Evolutionary conservation across 2,888 invertebrate genomes (phyloP).

Genomic region (Chorisops tibialis): DNA sequence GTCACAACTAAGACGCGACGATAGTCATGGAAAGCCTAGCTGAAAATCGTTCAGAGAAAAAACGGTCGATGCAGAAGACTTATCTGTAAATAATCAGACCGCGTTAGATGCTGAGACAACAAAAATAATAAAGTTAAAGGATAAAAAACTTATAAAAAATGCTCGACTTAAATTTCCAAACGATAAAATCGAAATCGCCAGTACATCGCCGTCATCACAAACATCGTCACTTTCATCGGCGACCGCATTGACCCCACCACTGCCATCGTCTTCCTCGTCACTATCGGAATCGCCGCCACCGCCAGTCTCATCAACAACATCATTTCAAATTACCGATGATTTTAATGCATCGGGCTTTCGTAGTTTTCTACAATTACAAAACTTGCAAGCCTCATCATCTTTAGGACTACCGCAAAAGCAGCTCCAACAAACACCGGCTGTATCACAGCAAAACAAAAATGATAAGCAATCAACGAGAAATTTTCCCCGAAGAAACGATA

Average conservation of each 20-base stretch:
- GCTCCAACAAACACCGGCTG: no score
- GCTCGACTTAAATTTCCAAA: background rate
- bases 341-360: conserved; percentile 1
- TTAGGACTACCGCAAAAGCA: no score
- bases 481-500: no score
- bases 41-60: conserved; percentile 47
- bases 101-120: conserved; percentile 17
- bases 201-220: conserved; percentile 18
- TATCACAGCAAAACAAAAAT: conserved; percentile 13
- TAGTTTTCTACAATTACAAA: background rate
- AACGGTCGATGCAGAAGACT: no score
- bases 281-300: conserved; percentile 39
- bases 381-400: no score
- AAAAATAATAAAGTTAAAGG: conserved; percentile 21
- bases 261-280: conserved; percentile 34
- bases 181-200: conserved; percentile 3
- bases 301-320: conserved; percentile 38
- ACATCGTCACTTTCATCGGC: conserved; percentile 38
- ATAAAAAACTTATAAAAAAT: conserved; percentile 3
- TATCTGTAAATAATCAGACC: background rate
- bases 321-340: conserved; percentile 38
- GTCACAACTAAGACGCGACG: conserved; percentile 52
- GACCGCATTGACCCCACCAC: conserved; percentile 39
- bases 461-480: background rate
- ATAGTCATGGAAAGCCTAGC: conserved; percentile 52